Percentiles rank a stretch among this genome's conserved stretches.
Evolutionary conservation across 1,140 invertebrate species (phyloP).

Genomic region (Bombus waltoni): DNA sequence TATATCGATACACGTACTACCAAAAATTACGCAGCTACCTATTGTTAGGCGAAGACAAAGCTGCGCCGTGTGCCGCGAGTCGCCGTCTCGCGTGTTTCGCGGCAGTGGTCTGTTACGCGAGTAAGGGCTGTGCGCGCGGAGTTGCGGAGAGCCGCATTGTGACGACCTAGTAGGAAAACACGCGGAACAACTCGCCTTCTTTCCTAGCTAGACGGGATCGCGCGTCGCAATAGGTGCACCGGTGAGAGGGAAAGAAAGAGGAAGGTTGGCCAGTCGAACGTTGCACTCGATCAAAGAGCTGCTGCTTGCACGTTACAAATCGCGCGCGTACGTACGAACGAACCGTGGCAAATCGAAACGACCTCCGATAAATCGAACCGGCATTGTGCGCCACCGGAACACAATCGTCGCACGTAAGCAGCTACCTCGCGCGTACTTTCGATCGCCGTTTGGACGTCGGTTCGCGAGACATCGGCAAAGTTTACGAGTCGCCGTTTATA

Average conservation of each 20-base stretch:
- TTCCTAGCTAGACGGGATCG: slow-evolving; percentile 31
- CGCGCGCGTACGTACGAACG: slow-evolving; percentile 20
- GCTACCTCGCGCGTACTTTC: too few species aligned
- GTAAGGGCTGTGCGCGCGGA: neutral
- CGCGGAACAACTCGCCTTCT: slow-evolving; percentile 60
- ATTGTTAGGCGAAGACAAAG: slow-evolving; percentile 48
- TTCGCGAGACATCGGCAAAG: slow-evolving; percentile 3
- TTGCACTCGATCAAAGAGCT: slow-evolving; percentile 3
- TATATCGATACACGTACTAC: slow-evolving; percentile 15
- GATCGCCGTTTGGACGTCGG: too few species aligned
- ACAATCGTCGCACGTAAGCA: too few species aligned
- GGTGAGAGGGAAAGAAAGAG: slow-evolving; percentile 16
- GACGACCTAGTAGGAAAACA: slow-evolving; percentile 64
- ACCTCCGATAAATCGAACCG: slow-evolving; percentile 48
- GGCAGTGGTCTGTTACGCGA: slow-evolving; percentile 31
- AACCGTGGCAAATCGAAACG: slow-evolving; percentile 58
- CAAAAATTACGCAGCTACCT: slow-evolving; percentile 34
- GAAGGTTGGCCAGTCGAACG: neutral
- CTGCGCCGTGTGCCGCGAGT: neutral
- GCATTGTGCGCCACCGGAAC: neutral
- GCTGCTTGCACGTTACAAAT: slow-evolving; percentile 32
- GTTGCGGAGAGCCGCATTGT: slow-evolving; percentile 37
- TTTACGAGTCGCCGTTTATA: neutral
- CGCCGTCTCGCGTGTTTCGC: neutral
- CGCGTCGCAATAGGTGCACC: neutral